phyloP scores from a whole-genome alignment of 2,113 vertebrate genomes.

The Rhinolophus ferrumequinum region DNA sequence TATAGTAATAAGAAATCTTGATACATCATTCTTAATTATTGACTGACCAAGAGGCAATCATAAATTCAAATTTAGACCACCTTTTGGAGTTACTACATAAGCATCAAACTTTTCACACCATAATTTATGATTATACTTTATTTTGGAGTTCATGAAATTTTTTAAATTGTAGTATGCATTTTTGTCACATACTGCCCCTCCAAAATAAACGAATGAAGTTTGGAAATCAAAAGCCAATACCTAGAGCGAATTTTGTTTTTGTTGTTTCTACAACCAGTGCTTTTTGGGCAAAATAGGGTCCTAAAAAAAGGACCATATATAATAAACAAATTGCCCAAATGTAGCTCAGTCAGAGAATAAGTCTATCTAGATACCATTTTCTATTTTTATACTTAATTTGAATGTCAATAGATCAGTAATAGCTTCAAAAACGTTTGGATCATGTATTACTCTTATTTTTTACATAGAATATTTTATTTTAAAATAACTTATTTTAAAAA shows the following conservation, averaged over 20 bases:
- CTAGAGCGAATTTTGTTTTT: not conserved
- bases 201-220: not conserved
- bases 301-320: not conserved
- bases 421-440: not conserved
- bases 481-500: not conserved
- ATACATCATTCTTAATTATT: not conserved
- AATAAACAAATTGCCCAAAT: not conserved
- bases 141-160: not conserved
- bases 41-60: not conserved
- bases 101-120: not conserved
- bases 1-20: not conserved
- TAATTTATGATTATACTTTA: not conserved
- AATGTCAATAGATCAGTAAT: not conserved
- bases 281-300: not conserved
- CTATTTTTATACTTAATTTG: not conserved
- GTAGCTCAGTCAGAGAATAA: not conserved
- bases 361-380: not conserved
- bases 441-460: not conserved
- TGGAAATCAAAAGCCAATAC: not conserved
- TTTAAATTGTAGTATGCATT: not conserved
- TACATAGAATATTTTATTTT: not conserved
- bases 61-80: not conserved
- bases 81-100: not conserved
- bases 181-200: not conserved
- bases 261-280: not conserved